Conservation (phyloP, 1,140 invertebrate species). For the Elymnias hypermnestra region DNA sequence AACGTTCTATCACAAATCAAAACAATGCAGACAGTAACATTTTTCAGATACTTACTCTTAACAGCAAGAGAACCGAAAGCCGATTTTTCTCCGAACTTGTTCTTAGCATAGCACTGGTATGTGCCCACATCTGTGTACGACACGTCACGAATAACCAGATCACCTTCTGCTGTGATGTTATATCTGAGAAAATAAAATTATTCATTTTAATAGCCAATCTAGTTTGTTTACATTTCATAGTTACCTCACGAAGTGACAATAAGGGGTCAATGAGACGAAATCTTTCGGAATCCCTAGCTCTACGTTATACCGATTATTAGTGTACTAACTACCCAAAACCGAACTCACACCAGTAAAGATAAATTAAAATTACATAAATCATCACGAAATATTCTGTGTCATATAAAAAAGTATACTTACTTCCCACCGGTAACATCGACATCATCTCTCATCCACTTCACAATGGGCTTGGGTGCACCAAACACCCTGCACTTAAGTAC, state of each 20-base stretch:
- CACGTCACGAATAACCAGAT: constrained; percentile 90
- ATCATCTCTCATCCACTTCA: constrained; percentile 94
- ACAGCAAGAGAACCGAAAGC: constrained; percentile 87
- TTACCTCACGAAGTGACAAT: too few species aligned
- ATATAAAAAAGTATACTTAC: constrained; percentile 50
- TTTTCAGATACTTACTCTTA: constrained; percentile 84
- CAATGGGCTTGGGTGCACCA: constrained; percentile 94
- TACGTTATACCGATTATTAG: too few species aligned
- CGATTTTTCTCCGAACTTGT: constrained; percentile 91
- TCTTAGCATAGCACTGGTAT: constrained; percentile 94
- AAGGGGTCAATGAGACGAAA: too few species aligned
- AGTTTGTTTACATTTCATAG: too few species aligned
- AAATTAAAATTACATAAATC: neutral
- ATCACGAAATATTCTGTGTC: too few species aligned
- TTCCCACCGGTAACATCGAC: constrained; percentile 89
- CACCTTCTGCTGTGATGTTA: constrained; percentile 80
- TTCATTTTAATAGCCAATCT: too few species aligned
- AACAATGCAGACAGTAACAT: too few species aligned
- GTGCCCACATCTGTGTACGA: constrained; percentile 90
- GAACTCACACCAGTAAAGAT: too few species aligned
- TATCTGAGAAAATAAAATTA: constrained; percentile 41
- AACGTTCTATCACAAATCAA: too few species aligned
- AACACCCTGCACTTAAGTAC: constrained; percentile 94
- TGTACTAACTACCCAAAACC: too few species aligned
- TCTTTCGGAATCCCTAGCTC: too few species aligned